Base-by-base conservation (phyloP, 1,140 invertebrate species). In the Neodiprion fabricii region DNA sequence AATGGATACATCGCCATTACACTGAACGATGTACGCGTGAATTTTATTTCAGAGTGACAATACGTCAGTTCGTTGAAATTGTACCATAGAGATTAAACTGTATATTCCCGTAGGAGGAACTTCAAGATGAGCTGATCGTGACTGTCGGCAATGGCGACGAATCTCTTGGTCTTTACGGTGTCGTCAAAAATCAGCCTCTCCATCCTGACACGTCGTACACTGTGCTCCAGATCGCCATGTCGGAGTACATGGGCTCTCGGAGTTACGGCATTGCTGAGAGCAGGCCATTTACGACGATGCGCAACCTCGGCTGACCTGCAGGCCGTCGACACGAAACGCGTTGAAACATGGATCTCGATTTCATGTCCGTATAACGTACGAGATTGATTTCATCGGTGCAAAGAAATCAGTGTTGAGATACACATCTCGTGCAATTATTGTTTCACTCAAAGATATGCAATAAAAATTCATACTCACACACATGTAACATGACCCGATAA, bases 211-310 rank as follows among this genome's bases (percentile, higher is more conserved):
- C 72, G 2, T 11, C 49, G n/a, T 73, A 73, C 65, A 67, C 61
- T 49, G 23, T 73, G 21, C 12, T 40, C 53, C 72, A 67, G 28
- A 17, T 73, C 7, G 72, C 61, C 14, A 73, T 73, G 72, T 67
- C 72, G 28, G 72, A 73, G 23, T 73, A 73, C 53, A 66, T 67
- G 72, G 67, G 48, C 23, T 66, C 53, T 14, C 7, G 72, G n/a
- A 73, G 72, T 48, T 73, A n/a, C 72, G 67, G 72, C 9, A 67
- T 73, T 17, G 72, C 48, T 2, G 72, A 73, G n/a, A 69, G 72
- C 53, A 40, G 48, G 48, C 48, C 70, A 12, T 50, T 71, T 23
- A 49, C 48, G 17, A 71, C 70, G 4, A 61, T 12, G n/a, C 53
- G 9, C 28, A 40, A 40, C 28, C 28, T 3, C 28, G 28, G 28